Conservation (phyloP, 2,888 invertebrate species). For the Sympetrum striolatum region DNA sequence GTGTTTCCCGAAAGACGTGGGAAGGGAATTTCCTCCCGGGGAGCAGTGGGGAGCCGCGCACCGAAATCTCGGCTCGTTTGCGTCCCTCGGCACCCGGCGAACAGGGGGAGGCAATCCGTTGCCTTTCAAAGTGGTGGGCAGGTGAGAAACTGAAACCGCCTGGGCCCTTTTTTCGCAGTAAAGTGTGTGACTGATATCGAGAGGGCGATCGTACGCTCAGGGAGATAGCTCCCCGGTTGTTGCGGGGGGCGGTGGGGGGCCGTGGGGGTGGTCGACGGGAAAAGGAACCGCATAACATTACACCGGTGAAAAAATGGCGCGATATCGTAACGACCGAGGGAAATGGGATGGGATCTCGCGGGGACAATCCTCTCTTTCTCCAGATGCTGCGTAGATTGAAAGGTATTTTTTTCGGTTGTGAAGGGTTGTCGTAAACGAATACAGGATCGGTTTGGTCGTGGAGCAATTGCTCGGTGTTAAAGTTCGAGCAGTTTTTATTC, state of each 20-base stretch:
- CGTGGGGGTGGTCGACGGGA: neutral
- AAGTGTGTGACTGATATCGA: slow-evolving; percentile 40
- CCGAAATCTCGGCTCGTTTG: neutral
- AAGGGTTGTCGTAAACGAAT: neutral
- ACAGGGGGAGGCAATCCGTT: neutral
- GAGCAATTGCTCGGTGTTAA: neutral
- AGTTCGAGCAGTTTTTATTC: neutral
- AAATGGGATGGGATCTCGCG: neutral
- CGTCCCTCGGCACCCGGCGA: neutral
- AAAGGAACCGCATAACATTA: neutral
- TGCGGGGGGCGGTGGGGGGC: neutral
- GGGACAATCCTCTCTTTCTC: neutral
- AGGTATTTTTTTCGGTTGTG: neutral
- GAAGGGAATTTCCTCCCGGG: neutral
- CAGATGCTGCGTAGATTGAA: neutral
- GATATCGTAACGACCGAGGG: neutral
- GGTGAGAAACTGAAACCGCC: slow-evolving; percentile 27
- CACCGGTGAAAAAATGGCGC: neutral
- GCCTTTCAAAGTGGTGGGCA: slow-evolving; percentile 30
- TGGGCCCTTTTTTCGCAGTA: slow-evolving; percentile 27
- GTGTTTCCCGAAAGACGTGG: neutral
- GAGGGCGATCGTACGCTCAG: neutral
- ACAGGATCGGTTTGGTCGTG: neutral
- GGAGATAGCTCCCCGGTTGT: slow-evolving; percentile 1
- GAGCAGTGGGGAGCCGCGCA: neutral